These are phyloP conservation scores for Sclerurus mexicanus DNA, from an alignment of 2,113 vertebrate genomes.

Conservation along the genomic window DNA sequence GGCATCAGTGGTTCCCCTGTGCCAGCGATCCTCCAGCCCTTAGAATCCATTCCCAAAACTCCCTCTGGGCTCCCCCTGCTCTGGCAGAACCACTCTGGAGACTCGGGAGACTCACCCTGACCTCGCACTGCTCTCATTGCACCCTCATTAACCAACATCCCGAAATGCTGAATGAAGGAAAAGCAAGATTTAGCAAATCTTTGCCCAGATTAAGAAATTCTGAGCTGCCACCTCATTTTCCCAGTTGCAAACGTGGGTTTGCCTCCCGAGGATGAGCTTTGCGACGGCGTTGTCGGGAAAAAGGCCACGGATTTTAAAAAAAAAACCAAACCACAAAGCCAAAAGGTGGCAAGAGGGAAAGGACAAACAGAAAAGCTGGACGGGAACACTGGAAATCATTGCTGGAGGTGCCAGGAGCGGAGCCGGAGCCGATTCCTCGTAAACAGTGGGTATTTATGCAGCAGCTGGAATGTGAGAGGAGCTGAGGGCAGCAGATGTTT, in stretches of 20 bases:
- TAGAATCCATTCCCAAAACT: neutral
- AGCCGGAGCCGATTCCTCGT: conserved; percentile 21
- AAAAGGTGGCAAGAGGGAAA: neutral
- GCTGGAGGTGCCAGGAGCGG: conserved; percentile 8
- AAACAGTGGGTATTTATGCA: conserved; percentile 39
- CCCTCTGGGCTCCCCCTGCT: neutral
- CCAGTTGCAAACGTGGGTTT: neutral
- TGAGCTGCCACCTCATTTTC: neutral
- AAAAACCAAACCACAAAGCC: neutral
- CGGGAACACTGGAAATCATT: neutral
- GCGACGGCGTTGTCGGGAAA: neutral
- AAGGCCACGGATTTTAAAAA: neutral
- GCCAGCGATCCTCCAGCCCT: neutral
- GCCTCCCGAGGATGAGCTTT: neutral
- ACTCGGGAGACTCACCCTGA: neutral
- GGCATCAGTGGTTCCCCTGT: neutral
- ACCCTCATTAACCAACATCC: neutral
- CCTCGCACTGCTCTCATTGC: neutral
- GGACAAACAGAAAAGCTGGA: conserved; percentile 22
- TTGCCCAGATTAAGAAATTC: neutral
- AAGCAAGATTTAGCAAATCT: neutral
- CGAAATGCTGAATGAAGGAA: neutral
- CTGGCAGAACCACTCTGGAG: neutral
- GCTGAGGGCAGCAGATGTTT: neutral
- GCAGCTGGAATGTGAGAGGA: conserved; percentile 29